phyloP scores from a whole-genome alignment of 2,888 invertebrate genomes.

The Harmothoe impar region DNA sequence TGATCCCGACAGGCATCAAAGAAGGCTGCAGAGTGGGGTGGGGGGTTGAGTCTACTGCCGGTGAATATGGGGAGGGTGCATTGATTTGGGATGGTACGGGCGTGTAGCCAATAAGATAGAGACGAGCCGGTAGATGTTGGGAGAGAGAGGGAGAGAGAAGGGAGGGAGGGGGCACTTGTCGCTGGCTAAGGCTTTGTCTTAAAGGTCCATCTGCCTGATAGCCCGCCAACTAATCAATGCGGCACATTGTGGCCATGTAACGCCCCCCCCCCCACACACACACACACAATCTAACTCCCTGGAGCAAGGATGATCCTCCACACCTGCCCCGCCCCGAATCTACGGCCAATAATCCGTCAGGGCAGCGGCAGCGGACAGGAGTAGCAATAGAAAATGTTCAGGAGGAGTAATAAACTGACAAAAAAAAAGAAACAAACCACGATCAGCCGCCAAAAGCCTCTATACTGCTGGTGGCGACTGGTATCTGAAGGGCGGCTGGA shows the following conservation, averaged over 20 bases:
- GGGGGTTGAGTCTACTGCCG: neutral
- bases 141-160: too few species aligned
- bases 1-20: neutral
- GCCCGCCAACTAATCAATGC: conserved; percentile 17
- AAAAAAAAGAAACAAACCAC: neutral
- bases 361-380: neutral
- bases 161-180: neutral
- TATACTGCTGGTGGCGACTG: too few species aligned
- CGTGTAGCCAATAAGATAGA: conserved; percentile 46
- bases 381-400: neutral
- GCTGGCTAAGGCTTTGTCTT: conserved; percentile 41
- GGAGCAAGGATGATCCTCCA: conserved; percentile 5
- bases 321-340: conserved; percentile 8
- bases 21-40: neutral
- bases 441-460: too few species aligned
- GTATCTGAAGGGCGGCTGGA: too few species aligned
- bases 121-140: neutral
- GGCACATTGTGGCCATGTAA: neutral
- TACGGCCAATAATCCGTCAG: conserved; percentile 13
- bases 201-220: conserved; percentile 3
- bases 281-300: neutral
- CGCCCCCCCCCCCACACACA: neutral
- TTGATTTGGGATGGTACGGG: conserved; percentile 27
- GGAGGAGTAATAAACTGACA: neutral
- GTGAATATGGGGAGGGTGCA: neutral